Evolutionary conservation across 2,113 vertebrate species (phyloP).

Genomic region (Mastomys natalensis): DNA sequence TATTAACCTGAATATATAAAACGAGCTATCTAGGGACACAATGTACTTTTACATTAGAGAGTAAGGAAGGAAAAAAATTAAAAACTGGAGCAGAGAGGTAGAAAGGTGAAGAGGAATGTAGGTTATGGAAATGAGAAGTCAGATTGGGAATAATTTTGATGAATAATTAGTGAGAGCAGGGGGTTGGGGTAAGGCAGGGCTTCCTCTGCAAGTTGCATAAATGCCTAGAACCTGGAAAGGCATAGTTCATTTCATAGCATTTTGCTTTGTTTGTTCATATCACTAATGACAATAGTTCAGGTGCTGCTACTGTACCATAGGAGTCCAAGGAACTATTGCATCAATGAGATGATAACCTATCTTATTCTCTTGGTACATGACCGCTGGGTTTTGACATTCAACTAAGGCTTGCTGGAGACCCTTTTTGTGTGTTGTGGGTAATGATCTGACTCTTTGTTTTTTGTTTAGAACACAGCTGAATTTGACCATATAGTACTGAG

Average conservation of each 20-base stretch:
- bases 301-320: neutral
- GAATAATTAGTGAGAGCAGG: constrained; percentile 74
- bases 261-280: neutral
- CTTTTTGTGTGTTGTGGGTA: neutral
- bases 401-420: neutral
- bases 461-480: neutral
- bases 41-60: constrained; percentile 73
- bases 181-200: neutral
- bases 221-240: constrained; percentile 1
- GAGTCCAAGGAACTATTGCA: neutral
- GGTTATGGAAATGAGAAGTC: constrained; percentile 81
- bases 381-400: neutral
- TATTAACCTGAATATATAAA: constrained; percentile 82
- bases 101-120: constrained; percentile 82
- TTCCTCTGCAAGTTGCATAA: constrained; percentile 17
- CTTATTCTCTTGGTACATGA: neutral
- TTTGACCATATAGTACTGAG: neutral
- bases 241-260: neutral
- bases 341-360: neutral
- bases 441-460: constrained; percentile 6
- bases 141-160: constrained; percentile 71
- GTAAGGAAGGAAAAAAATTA: constrained; percentile 46
- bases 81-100: constrained; percentile 79
- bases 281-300: neutral
- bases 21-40: constrained; percentile 73